phyloP scores from a whole-genome alignment of 2,113 vertebrate genomes.

The Pseudorectes ferrugineus region DNA sequence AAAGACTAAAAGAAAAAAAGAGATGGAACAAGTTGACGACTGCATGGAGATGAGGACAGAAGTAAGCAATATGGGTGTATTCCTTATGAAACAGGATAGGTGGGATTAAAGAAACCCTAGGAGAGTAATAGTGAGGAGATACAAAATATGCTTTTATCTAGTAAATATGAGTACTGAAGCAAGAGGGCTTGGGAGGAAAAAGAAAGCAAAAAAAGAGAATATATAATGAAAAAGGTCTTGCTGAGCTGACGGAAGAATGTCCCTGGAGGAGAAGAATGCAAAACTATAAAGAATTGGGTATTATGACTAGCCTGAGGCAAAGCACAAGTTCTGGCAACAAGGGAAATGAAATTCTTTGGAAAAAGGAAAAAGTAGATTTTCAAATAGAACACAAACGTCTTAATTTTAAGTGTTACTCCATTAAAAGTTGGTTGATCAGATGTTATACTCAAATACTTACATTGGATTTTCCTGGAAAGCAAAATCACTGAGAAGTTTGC shows the following conservation, averaged over 20 bases:
- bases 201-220: neutral
- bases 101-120: neutral
- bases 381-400: neutral
- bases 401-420: neutral
- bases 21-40: accelerated
- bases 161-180: neutral
- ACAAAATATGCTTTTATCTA: neutral
- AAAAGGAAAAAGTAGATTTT: neutral
- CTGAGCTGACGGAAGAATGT: neutral
- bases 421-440: neutral
- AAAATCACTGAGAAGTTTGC: neutral
- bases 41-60: neutral
- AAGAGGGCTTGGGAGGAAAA: neutral
- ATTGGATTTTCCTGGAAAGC: neutral
- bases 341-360: neutral
- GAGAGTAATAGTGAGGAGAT: neutral
- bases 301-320: neutral
- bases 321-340: neutral
- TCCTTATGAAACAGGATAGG: neutral
- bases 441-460: neutral
- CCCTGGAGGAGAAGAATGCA: neutral
- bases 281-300: neutral
- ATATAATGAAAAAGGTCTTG: neutral
- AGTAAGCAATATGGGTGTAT: neutral
- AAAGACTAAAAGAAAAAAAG: neutral